Base-by-base conservation (phyloP, 37 sponge, comb jelly and placozoan genomes). In the Dysidea cf. avara region DNA sequence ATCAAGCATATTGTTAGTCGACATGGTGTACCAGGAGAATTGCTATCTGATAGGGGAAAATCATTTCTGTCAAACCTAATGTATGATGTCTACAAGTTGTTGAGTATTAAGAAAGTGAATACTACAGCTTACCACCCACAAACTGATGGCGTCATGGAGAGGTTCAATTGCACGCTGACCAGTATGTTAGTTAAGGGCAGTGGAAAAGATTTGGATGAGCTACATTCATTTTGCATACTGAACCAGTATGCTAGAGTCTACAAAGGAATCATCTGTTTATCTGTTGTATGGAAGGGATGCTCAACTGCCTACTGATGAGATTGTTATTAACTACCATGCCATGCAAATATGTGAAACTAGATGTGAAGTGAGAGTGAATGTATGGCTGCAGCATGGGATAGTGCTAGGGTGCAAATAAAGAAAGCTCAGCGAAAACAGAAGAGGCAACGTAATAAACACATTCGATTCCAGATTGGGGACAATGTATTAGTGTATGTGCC, bases 151-250 rank as follows among this genome's bases (percentile, higher is more conserved):
- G n/a, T n/a, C n/a, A n/a, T n/a, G n/a, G n/a, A n/a, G n/a, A n/a
- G n/a, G n/a, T n/a, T n/a, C n/a, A n/a, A n/a, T n/a, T n/a, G n/a
- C n/a, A n/a, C n/a, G n/a, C n/a, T n/a, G n/a, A 29, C 21, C 6
- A 7, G 56, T 36, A 17, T 36, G 30, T 1, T 17, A 1, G 1
- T 14, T 12, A 51, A 36, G 76, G 34, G 11, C 1, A 24, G 56
- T 53, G 7, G 60, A 64, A 52, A 64, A 75, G 33, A 39, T 7
- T 1, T 37, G 56, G 2, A n/a, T 61, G 12, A 32, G 64, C 20
- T 62, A 40, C 47, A 37, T 75, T 7, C 76, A 62, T 9, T 77
- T 75, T 48, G 77, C 76, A 2, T 75, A 75, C 32, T 51, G 64
- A 30, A 32, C 35, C 22, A 30, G 64, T n/a, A 13, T 75, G 1